Evolutionary conservation across 2,113 vertebrate genomes (phyloP).

Genomic region (Scopus umbretta): DNA sequence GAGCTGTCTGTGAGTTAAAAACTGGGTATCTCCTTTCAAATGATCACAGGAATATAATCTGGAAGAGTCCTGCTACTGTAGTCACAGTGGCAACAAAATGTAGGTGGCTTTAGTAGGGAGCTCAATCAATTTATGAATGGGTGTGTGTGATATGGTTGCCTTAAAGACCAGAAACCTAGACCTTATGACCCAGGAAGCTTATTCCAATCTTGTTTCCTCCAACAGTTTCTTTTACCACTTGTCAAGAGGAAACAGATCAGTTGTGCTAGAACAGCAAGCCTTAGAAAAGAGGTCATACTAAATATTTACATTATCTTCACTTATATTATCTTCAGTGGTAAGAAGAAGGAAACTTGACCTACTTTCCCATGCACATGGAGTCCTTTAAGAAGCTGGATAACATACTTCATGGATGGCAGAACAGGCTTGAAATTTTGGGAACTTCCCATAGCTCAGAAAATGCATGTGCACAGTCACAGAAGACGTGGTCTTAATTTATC

Average conservation of each 20-base stretch:
- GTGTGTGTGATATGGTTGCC: not conserved
- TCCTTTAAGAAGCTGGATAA: not conserved
- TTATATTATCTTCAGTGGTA: not conserved
- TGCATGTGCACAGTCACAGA: not conserved
- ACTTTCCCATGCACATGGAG: not conserved
- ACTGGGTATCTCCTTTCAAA: not conserved
- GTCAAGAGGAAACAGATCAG: not conserved
- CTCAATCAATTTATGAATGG: not conserved
- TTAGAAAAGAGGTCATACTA: not conserved
- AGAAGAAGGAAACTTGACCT: conserved; percentile 10
- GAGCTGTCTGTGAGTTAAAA: not conserved
- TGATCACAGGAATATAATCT: not conserved
- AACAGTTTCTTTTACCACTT: not conserved
- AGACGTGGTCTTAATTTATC: not conserved
- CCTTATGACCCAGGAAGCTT: not conserved
- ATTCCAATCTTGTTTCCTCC: not conserved
- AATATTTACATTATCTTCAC: conserved; percentile 23
- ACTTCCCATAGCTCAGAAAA: not conserved
- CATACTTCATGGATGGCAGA: not conserved
- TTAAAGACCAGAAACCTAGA: not conserved
- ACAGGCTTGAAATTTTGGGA: not conserved
- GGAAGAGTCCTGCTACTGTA: not conserved
- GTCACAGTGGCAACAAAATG: not conserved
- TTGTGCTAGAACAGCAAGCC: not conserved
- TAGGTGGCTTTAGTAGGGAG: not conserved